Evolutionary conservation across 2,113 vertebrate species (phyloP), one percentile per base, ranked within the genome.

Genomic region (Orientallactaga bullata): DNA sequence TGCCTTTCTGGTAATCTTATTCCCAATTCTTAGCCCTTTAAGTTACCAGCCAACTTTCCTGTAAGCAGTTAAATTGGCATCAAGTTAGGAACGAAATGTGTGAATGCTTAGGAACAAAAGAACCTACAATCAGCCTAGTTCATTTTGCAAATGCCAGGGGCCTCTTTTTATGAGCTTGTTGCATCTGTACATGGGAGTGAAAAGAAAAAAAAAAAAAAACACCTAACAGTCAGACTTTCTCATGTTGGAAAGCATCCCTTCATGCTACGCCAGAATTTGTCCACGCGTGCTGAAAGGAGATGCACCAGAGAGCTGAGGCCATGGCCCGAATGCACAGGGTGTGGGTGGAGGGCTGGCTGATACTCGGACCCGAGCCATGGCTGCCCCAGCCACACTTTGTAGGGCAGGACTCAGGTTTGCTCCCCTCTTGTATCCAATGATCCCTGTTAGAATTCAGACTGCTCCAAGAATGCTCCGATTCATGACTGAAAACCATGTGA

Each of bases 21-120:
- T 90, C 39, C 16, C 61, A 30, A 63, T 66, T 65, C 28, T 68
- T 55, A 78, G 60, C 20, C 37, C 71, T 97, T 96, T 85, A 65
- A 58, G 94, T 93, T 4, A 2, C 37, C 78, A 85, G 93, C 66
- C 0, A 3, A 77, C 39, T 23, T 84, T 66, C 42, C 88, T 73
- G 61, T 66, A 61, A 65, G 21, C 20, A 63, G 63, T 26, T 24
- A 10, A 42, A 84, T 21, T 76, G 65, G 47, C 28, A 77, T 58
- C 39, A 26, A 24, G 88, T 42, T 73, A 68, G 79, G 93, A 91
- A 63, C 51, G 16, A 15, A 69, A 51, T 47, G 42, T 47, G 42
- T 74, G 80, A 65, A 26, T 74, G 55, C 23, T 18, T 23, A 42
- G 39, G 6, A 10, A 35, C 5, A n/a, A 61, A 68, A 85, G 69